phyloP scores from a whole-genome alignment of 2,113 vertebrate species.

The Mesembrinibis cayennensis region DNA sequence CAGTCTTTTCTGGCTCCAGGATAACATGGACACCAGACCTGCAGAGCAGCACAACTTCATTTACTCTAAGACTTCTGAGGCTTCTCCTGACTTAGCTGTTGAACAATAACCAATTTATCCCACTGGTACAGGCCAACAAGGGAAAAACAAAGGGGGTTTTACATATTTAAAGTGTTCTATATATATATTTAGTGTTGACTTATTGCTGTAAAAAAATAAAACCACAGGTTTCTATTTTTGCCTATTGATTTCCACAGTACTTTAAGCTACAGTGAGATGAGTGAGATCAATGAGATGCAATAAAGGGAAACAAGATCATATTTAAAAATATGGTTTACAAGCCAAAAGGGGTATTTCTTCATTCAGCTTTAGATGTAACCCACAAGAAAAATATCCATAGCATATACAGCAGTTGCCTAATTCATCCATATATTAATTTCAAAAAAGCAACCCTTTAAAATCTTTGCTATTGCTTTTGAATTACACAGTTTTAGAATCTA shows the following conservation, averaged over 20 bases:
- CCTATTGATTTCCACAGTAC: not conserved
- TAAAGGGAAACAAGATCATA: not conserved
- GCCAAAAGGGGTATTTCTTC: not conserved
- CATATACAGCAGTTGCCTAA: not conserved
- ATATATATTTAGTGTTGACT: not conserved
- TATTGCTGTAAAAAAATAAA: not conserved
- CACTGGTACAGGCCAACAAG: not conserved
- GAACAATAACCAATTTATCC: not conserved
- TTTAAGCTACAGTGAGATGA: not conserved
- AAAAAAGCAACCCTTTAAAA: not conserved
- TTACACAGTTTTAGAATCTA: not conserved
- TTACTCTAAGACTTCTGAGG: not conserved
- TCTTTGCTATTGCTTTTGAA: not conserved
- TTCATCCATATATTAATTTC: not conserved
- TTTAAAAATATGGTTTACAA: not conserved
- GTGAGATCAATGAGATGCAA: not conserved
- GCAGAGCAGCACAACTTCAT: not conserved
- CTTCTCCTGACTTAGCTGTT: not conserved
- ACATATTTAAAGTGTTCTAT: not conserved
- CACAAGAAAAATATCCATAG: not conserved
- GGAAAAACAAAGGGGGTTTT: fast-evolving
- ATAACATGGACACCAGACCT: fast-evolving
- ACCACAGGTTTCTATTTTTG: not conserved
- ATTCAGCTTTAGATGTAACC: not conserved
- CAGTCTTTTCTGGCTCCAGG: not conserved